phyloP scores from a whole-genome alignment of 2,888 invertebrate species.

The Clivina fossor region DNA sequence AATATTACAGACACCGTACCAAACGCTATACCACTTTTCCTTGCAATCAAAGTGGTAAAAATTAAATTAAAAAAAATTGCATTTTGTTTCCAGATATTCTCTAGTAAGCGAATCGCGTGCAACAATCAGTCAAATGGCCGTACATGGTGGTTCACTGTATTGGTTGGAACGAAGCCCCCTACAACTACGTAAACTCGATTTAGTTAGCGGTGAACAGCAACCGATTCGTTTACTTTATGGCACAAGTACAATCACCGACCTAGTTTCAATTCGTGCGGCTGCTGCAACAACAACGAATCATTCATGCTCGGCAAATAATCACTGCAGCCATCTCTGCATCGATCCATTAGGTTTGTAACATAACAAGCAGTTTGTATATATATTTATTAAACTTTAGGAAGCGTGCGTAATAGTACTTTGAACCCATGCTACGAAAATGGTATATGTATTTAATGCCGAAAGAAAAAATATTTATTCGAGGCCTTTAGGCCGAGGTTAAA shows the following conservation, averaged over 20 bases:
- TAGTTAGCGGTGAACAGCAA: conserved; percentile 66
- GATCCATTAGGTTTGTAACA: too few species aligned
- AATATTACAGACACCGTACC: too few species aligned
- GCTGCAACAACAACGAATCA: conserved; percentile 63
- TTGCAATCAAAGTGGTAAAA: too few species aligned
- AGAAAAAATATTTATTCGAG: too few species aligned
- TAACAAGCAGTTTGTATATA: too few species aligned
- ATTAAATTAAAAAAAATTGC: too few species aligned
- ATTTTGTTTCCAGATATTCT: conserved; percentile 48
- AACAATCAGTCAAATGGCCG: conserved; percentile 57
- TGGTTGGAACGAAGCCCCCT: conserved; percentile 75
- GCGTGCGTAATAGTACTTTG: too few species aligned
- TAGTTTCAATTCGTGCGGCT: conserved; percentile 65
- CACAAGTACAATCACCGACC: conserved; percentile 65
- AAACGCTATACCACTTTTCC: too few species aligned
- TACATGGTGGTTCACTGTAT: conserved; percentile 73
- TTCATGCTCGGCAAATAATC: conserved; percentile 60
- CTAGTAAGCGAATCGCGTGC: conserved; percentile 50
- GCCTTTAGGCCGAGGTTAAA: too few species aligned
- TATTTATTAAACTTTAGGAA: too few species aligned
- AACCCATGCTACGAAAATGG: too few species aligned
- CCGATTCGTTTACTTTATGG: conserved; percentile 62
- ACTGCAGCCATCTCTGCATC: conserved; percentile 76
- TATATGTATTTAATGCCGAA: too few species aligned
- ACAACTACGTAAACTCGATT: conserved; percentile 67